These are phyloP conservation scores for Sycon ciliatum DNA, from an alignment of 37 sponge, comb jelly and placozoan genomes.

Conservation along the genomic window DNA sequence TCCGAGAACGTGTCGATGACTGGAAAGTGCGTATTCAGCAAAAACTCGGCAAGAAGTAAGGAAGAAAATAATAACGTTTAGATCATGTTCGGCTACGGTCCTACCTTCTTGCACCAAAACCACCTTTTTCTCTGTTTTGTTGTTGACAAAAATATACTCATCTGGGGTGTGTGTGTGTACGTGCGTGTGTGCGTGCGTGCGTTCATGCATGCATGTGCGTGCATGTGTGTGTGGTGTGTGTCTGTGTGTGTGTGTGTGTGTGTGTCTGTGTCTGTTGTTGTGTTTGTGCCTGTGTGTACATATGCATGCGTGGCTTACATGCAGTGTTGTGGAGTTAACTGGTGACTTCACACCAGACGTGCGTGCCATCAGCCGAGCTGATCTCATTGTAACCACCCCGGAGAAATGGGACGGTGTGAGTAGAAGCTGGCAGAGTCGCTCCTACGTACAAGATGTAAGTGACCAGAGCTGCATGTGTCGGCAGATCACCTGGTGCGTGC, in stretches of 20 bases:
- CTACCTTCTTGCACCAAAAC: not conserved
- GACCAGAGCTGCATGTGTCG: no score
- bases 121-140: not conserved
- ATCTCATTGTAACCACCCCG: slow-evolving; percentile 97
- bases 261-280: no score
- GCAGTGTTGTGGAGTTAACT: slow-evolving; percentile 84
- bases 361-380: slow-evolving; percentile 71
- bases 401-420: slow-evolving; percentile 99
- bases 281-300: no score
- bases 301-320: no score
- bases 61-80: not conserved
- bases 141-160: no score
- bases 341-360: slow-evolving; percentile 93
- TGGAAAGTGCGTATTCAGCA: slow-evolving; percentile 70
- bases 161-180: no score
- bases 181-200: no score
- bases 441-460: slow-evolving; percentile 52
- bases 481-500: no score
- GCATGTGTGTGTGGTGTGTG: no score
- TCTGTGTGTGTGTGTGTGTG: no score
- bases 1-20: slow-evolving; percentile 85
- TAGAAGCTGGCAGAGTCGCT: slow-evolving; percentile 93
- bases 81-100: not conserved
- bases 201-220: no score
- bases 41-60: slow-evolving; percentile 63